Percentiles rank a stretch among this genome's conserved stretches.
phyloP scores from a whole-genome alignment of 2,888 invertebrate species.

The Rotaria macrura region DNA sequence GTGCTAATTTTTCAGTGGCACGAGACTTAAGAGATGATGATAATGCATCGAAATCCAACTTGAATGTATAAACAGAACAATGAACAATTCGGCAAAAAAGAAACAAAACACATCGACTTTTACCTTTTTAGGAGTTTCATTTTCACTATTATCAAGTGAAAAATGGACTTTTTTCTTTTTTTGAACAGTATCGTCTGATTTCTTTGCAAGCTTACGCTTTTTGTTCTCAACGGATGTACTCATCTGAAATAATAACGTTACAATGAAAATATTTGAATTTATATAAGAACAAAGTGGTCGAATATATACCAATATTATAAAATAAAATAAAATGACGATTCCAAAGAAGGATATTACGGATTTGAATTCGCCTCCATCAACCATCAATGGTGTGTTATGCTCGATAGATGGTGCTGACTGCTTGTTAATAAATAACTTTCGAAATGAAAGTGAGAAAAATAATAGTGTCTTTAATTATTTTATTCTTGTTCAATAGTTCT shows the following conservation, averaged over 20 bases:
- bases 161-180: not conserved
- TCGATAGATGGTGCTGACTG: not conserved
- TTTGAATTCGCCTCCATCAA: not conserved
- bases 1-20: constrained; percentile 9
- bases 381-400: not conserved
- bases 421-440: no score
- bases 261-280: no score
- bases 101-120: not conserved
- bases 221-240: not conserved
- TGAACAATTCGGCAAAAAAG: not conserved
- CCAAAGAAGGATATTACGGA: not conserved
- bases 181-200: not conserved
- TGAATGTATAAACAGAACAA: not conserved
- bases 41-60: not conserved
- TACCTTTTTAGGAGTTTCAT: not conserved
- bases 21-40: not conserved
- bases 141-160: not conserved
- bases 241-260: not conserved
- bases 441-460: no score
- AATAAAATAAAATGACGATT: no score
- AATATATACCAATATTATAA: no score
- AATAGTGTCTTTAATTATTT: no score
- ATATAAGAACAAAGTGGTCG: no score
- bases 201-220: not conserved
- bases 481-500: no score